Evolutionary conservation across 2,888 invertebrate species (phyloP), one percentile per base, ranked within the genome.

Genomic region (Euphydryas editha): DNA sequence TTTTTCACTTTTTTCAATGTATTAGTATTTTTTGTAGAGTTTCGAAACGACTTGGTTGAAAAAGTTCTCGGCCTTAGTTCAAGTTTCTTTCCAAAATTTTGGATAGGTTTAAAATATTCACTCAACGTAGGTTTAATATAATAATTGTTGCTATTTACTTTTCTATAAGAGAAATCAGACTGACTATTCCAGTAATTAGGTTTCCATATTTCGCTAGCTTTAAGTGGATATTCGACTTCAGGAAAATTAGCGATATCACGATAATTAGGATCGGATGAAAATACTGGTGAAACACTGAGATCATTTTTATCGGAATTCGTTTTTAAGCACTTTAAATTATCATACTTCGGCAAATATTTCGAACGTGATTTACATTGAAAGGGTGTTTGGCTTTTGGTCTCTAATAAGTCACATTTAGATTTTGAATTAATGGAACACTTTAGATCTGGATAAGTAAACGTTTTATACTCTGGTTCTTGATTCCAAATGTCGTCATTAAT

Each of bases 211-310:
- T 90, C 90, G 59, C 76, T 77, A 54, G 78, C 78, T 54, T 76
- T 80, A 8, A 85, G 70, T 13, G 90, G 90, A 75, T 88, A 90
- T 70, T 87, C 83, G 2, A 88, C 83, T 70, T 88, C 86, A 20
- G 90, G 89, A 75, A 88, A 91, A 18, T 70, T 63, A 10, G 72
- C 74, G 42, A 75, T 58, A 61, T 79, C 75, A 24, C 71, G 67
- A 17, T 78, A 75, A 47, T 71, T 71, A 13, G 71, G 59, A 15
- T 65, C 58, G 15, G 69, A 57, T 11, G 69, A 55, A 59, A 66
- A 62, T 59, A 75, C 74, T 44, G 68, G 36, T 18, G 62, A 37
- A 44, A 56, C 39, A 21, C 17, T 17, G 5, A 39, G 5, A 20
- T 18, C 30, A 21, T 68, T 36, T 18, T n/a, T 21, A 17, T 10